Evolutionary conservation across 1,140 invertebrate species (phyloP).

Genomic region (Temnothorax curvispinosus): DNA sequence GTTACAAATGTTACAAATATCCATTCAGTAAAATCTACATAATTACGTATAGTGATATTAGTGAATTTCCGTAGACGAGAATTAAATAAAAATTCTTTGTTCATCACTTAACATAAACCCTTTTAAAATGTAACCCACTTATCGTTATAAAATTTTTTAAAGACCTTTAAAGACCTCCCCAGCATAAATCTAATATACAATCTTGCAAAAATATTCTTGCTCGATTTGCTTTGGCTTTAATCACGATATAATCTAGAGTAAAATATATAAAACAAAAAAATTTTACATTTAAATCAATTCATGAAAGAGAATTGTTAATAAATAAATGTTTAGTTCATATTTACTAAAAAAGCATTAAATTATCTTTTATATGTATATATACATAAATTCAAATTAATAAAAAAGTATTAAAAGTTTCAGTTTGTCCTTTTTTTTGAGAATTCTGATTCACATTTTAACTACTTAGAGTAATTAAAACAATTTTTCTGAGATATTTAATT

Average conservation of each 20-base stretch:
- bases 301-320: not conserved
- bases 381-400: conserved; percentile 31
- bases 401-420: conserved; percentile 1
- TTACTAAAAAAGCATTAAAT: conserved; percentile 22
- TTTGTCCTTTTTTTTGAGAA: not conserved
- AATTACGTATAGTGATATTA: conserved; percentile 14
- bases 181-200: conserved; percentile 39
- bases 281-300: not conserved
- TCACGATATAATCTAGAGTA: conserved; percentile 8
- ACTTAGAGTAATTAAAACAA: not conserved
- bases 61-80: not conserved
- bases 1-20: conserved; percentile 69
- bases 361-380: not conserved
- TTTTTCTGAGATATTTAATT: conserved; percentile 15
- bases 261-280: not conserved
- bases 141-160: not conserved
- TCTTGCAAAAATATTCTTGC: conserved; percentile 42
- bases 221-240: conserved; percentile 43
- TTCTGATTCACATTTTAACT: not conserved
- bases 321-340: not conserved
- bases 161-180: not conserved
- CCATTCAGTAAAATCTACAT: conserved; percentile 62
- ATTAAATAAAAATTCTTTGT: conserved; percentile 3
- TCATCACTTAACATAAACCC: not conserved
- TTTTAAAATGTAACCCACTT: not conserved